Conservation (phyloP, 2,797 vertebrate genomes). For the Lindbergichthys nudifrons region DNA sequence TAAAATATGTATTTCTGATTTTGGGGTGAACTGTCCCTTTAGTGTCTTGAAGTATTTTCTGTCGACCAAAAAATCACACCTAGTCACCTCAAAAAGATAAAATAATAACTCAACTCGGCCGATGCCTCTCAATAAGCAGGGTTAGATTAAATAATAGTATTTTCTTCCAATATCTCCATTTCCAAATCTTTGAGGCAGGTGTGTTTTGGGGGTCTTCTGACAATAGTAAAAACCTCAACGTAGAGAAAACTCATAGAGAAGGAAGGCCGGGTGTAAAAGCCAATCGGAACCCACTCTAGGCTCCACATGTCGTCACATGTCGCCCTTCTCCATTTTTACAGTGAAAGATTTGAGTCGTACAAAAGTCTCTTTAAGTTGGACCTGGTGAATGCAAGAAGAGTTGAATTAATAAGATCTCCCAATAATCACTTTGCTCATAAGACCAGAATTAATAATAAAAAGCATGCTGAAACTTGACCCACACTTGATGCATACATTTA, state of each 20-base stretch:
- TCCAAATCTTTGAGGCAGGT: slow-evolving; percentile 23
- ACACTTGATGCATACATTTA: slow-evolving; percentile 23
- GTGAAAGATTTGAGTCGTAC: slow-evolving; percentile 39
- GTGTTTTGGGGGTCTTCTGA: slow-evolving; percentile 37
- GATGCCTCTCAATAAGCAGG: neutral
- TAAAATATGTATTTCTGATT: too few species aligned
- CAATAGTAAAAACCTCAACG: slow-evolving; percentile 44
- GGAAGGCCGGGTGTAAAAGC: slow-evolving; percentile 44
- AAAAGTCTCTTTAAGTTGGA: slow-evolving; percentile 31
- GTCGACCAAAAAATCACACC: slow-evolving; percentile 15
- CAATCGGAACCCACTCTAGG: slow-evolving; percentile 50
- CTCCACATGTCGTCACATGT: slow-evolving; percentile 69
- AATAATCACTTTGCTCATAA: slow-evolving; percentile 39
- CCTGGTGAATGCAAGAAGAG: slow-evolving; percentile 37
- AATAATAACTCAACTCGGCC: slow-evolving; percentile 15
- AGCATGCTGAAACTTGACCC: slow-evolving; percentile 73
- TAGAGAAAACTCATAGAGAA: slow-evolving; percentile 27
- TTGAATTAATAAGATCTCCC: slow-evolving; percentile 48
- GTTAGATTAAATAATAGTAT: slow-evolving; percentile 18
- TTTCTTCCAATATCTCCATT: slow-evolving; percentile 15
- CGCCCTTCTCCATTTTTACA: slow-evolving; percentile 28
- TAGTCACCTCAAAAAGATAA: slow-evolving; percentile 11
- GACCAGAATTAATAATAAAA: slow-evolving; percentile 58
- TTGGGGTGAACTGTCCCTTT: too few species aligned
- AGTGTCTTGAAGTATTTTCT: slow-evolving; percentile 12